Evolutionary conservation across 2,113 vertebrate species (phyloP).

Genomic region (Archocentrus centrarchus): DNA sequence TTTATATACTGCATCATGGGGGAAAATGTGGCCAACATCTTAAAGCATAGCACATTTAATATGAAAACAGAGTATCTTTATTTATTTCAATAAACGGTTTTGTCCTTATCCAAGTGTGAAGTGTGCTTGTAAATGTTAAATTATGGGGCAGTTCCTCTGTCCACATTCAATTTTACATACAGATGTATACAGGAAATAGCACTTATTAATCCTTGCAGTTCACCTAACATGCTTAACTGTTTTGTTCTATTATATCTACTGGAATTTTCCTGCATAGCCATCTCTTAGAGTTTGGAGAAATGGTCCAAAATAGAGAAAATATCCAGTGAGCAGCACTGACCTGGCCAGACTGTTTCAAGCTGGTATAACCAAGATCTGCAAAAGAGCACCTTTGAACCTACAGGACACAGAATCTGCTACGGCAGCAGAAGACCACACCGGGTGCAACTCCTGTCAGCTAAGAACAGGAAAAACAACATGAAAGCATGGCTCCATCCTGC

Average conservation of each 20-base stretch:
- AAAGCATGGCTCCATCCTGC: too few relatives aligned
- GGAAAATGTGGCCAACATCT: neutral
- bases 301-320: too few relatives aligned
- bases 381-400: too few relatives aligned
- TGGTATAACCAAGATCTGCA: too few relatives aligned
- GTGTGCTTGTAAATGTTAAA: neutral
- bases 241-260: neutral
- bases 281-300: too few relatives aligned
- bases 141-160: neutral
- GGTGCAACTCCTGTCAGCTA: neutral
- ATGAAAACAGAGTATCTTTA: neutral
- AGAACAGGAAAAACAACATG: neutral
- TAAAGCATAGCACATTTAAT: neutral
- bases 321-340: too few relatives aligned
- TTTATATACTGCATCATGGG: neutral
- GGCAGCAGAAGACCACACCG: neutral
- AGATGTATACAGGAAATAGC: neutral
- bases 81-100: neutral
- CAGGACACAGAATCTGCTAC: too few relatives aligned
- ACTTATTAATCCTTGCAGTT: neutral
- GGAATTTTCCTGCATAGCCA: neutral
- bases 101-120: neutral
- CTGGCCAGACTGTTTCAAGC: too few relatives aligned
- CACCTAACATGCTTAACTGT: neutral
- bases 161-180: neutral